Percentiles rank a stretch among this genome's conserved stretches.
phyloP scores from a whole-genome alignment of 2,797 vertebrate genomes.

The Ataeniobius toweri region DNA sequence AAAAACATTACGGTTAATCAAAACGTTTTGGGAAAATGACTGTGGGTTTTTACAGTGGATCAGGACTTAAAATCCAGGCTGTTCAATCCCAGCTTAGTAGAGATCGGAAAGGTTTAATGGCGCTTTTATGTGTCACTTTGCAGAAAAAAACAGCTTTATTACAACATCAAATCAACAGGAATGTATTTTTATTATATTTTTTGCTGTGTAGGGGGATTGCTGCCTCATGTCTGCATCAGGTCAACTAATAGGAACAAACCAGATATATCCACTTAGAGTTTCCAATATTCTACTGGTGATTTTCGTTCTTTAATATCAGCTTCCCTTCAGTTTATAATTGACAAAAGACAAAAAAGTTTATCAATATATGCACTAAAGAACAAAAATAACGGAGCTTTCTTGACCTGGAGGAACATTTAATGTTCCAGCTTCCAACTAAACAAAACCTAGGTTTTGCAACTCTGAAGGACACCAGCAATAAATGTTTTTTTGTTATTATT shows the following conservation, averaged over 20 bases:
- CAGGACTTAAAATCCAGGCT: slow-evolving; percentile 57
- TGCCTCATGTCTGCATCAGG: too few relatives aligned
- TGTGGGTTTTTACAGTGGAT: slow-evolving; percentile 34
- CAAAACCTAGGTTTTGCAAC: slow-evolving; percentile 34
- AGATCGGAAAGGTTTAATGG: slow-evolving; percentile 47
- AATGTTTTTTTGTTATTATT: slow-evolving; percentile 52
- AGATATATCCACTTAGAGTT: too few relatives aligned
- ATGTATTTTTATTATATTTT: not conserved
- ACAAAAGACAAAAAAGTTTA: slow-evolving; percentile 3
- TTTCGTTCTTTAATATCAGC: not conserved
- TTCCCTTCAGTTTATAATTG: not conserved
- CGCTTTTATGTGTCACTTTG: slow-evolving; percentile 75
- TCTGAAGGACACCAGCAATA: slow-evolving; percentile 46
- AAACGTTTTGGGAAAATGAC: slow-evolving; percentile 18
- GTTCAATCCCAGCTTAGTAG: slow-evolving; percentile 54
- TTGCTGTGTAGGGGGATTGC: not conserved
- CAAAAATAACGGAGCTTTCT: slow-evolving; percentile 26
- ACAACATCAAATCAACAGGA: slow-evolving; percentile 41
- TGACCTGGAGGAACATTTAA: slow-evolving; percentile 16
- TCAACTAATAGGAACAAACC: not conserved
- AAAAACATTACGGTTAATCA: slow-evolving; percentile 16
- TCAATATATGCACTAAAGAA: slow-evolving; percentile 18
- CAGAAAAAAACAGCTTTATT: slow-evolving; percentile 67
- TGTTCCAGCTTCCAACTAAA: slow-evolving; percentile 33
- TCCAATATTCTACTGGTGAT: not conserved